These are phyloP conservation scores for Ibycter americanus DNA, from an alignment of 2,797 vertebrate species.

Conservation along the genomic window DNA sequence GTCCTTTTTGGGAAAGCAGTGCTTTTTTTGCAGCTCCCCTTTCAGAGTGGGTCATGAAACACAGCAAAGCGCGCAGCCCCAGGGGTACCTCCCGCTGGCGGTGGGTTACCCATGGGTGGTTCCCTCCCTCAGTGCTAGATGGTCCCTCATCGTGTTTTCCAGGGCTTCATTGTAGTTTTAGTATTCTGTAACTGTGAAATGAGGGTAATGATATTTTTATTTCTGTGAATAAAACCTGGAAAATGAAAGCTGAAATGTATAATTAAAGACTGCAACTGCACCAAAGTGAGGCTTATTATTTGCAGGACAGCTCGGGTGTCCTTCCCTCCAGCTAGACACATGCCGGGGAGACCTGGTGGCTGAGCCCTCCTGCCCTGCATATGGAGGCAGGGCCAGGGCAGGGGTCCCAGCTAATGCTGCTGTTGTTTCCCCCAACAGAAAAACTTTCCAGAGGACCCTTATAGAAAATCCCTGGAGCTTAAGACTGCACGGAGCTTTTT, in stretches of 20 bases:
- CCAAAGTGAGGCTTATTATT: not conserved
- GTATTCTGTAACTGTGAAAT: not conserved
- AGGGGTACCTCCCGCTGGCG: fast-evolving
- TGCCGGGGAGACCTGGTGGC: fast-evolving
- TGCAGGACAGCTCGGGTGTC: not conserved
- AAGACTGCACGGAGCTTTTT: not conserved
- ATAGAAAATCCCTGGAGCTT: not conserved
- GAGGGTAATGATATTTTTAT: not conserved
- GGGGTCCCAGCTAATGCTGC: not conserved
- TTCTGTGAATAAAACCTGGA: not conserved
- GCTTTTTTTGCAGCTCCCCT: not conserved
- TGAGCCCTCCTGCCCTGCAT: not conserved
- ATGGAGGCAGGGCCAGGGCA: fast-evolving
- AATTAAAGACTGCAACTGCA: not conserved
- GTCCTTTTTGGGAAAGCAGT: not conserved
- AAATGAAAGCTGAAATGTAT: not conserved
- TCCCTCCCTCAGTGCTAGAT: not conserved
- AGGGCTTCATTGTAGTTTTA: not conserved
- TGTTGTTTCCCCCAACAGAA: not conserved
- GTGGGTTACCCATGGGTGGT: not conserved
- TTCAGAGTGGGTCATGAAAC: not conserved
- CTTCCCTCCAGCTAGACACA: not conserved
- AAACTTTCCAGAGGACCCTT: not conserved
- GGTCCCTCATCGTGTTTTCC: not conserved
- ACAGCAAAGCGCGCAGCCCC: not conserved